Base-by-base conservation (phyloP, 2,797 vertebrate species). In the Semotilus atromaculatus region DNA sequence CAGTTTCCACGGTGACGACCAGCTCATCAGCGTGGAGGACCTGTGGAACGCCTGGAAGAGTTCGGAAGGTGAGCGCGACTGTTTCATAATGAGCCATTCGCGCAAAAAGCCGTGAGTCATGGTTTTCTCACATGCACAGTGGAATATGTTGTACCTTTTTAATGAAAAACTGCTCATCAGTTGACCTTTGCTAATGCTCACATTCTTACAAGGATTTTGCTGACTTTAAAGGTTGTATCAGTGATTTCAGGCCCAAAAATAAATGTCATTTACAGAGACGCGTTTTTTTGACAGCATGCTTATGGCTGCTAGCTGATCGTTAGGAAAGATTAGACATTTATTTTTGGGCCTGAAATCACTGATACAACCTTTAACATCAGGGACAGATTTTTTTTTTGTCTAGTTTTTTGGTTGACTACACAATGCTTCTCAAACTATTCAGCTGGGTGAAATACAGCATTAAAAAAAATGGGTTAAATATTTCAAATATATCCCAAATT, bases 11-110 rank as follows among this genome's bases (percentile, higher is more conserved):
- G 97, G 98, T 1, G 98, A 99, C 21, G 98, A 99, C 93, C 98
- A 99, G 86, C 96, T 99, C 92, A 99, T 99, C 91, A 99, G 97
- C 0, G 98, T 99, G 93, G 98, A 97, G 82, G 98, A 99, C 87
- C 92, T 99, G 51, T 99, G 98, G 98, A 98, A 97, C 9, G 91
- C 97, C 3, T 99, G 98, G 98, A 99, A 98, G 89, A 92, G 94
- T 21, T 99, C 97, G 0, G 96, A 97, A 97, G 98, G 98, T 99
- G 96, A 88, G 40, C 1, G 0, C 5, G 10, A 21, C 0, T 13
- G 11, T 62, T 82, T 40, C 43, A 62, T 45, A 66, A 75, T 51
- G 16, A 82, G 31, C 34, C 4, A 29, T 83, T 74, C 51, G 43
- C 10, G 0, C 21, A 3, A 1, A 48, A 51, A 3, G 0, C 55